phyloP scores from a whole-genome alignment of 2,797 vertebrate genomes.

The Mionectes olivaceus region DNA sequence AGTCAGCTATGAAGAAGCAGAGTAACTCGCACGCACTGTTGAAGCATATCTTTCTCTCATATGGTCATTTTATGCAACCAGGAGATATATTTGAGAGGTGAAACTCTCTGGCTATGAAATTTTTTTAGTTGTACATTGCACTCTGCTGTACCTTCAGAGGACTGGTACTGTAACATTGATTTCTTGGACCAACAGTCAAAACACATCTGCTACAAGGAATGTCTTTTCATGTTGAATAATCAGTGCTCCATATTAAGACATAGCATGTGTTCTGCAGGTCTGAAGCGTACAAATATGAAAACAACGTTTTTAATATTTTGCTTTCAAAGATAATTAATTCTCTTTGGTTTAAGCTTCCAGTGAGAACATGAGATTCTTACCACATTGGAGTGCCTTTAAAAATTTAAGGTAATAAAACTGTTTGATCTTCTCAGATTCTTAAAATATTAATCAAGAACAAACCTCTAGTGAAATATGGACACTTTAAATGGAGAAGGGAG shows the following conservation, averaged over 20 bases:
- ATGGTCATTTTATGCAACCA: conserved; percentile 16
- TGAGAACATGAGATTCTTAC: background rate
- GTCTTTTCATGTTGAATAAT: background rate
- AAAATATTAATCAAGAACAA: background rate
- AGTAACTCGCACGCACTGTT: background rate
- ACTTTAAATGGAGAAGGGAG: background rate
- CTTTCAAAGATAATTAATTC: background rate
- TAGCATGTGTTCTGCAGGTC: background rate
- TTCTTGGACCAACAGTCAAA: background rate
- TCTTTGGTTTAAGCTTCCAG: background rate
- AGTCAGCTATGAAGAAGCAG: conserved; percentile 13
- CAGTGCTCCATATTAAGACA: background rate
- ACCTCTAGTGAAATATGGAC: background rate
- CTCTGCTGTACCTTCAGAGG: background rate
- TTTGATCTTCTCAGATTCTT: background rate
- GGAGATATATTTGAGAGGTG: conserved; percentile 32
- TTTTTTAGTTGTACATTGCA: conserved; percentile 18
- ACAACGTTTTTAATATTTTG: background rate
- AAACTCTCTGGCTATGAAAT: background rate
- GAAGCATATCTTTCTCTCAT: conserved; percentile 25
- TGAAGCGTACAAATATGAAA: background rate
- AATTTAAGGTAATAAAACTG: background rate
- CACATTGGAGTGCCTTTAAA: background rate
- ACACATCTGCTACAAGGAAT: background rate
- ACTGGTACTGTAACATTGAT: background rate